Conservation (phyloP, 2,797 vertebrate species). For the Benthosema pterotum region DNA sequence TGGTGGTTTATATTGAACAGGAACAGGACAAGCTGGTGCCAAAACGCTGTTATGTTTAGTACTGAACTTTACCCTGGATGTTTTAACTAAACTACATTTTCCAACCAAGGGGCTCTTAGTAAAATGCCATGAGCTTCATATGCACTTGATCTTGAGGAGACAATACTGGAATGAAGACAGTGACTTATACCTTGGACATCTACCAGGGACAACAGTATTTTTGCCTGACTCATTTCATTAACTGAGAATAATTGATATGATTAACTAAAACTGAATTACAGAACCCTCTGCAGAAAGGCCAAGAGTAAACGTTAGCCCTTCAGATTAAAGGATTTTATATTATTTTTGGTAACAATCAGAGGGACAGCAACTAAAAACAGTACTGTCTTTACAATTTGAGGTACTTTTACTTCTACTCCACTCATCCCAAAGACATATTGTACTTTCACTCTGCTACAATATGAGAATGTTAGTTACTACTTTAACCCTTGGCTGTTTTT, state of each 20-base stretch:
- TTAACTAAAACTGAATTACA: slow-evolving; percentile 28
- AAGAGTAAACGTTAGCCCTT: slow-evolving; percentile 16
- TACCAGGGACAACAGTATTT: too few species aligned
- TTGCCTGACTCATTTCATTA: slow-evolving; percentile 17
- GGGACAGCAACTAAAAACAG: too few species aligned
- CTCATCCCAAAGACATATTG: background rate
- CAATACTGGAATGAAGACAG: background rate
- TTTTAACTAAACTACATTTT: too few species aligned
- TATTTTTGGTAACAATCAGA: slow-evolving; percentile 6
- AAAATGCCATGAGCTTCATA: background rate
- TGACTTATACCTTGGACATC: too few species aligned
- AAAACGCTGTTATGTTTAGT: too few species aligned
- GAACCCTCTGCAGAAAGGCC: slow-evolving; percentile 36
- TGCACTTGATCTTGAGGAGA: slow-evolving; percentile 5
- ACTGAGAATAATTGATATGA: slow-evolving; percentile 1
- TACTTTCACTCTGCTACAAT: too few species aligned
- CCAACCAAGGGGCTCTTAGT: too few species aligned
- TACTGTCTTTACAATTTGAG: too few species aligned
- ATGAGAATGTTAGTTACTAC: too few species aligned
- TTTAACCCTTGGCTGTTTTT: too few species aligned
- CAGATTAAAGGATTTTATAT: background rate
- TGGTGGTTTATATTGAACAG: background rate
- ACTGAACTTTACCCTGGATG: too few species aligned
- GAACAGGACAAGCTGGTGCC: background rate
- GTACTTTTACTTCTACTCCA: background rate